Conservation (phyloP, 2,888 invertebrate species). For the Acleris laterana region DNA sequence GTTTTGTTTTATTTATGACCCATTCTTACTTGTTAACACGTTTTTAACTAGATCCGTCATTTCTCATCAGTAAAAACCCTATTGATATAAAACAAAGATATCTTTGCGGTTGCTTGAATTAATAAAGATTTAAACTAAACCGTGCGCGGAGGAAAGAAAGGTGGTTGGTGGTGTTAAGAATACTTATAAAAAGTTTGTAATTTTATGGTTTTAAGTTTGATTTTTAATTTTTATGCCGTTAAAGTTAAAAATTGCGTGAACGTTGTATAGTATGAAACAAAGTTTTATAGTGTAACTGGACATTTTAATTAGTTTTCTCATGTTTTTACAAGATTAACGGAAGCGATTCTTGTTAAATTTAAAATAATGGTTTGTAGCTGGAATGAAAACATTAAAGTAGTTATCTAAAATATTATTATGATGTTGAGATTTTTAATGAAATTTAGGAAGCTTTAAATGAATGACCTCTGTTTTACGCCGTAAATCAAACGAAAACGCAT, state of each 20-base stretch:
- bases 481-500: conserved; percentile 28
- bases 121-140: background rate
- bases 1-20: conserved; percentile 52
- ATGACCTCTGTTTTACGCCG: conserved; percentile 12
- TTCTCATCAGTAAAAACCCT: conserved; percentile 48
- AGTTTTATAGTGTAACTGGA: conserved; percentile 41
- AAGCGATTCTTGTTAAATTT: conserved; percentile 42
- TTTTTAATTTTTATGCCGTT: conserved; percentile 23
- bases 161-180: background rate
- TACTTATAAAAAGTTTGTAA: conserved; percentile 7
- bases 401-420: conserved; percentile 28
- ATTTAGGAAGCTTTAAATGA: conserved; percentile 16
- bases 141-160: background rate
- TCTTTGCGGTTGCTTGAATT: background rate
- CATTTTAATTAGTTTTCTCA: conserved; percentile 48
- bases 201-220: conserved; percentile 5
- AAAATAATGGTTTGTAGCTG: conserved; percentile 41
- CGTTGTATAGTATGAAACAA: conserved; percentile 16
- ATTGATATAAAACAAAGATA: conserved; percentile 21
- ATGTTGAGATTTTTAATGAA: conserved; percentile 27
- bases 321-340: conserved; percentile 42
- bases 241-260: conserved; percentile 25
- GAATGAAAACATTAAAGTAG: conserved; percentile 31
- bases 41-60: conserved; percentile 47
- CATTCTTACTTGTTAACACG: conserved; percentile 52